These are phyloP conservation scores for Aulostomus chinensis DNA, from an alignment of 2,797 vertebrate species.

Conservation along the genomic window DNA sequence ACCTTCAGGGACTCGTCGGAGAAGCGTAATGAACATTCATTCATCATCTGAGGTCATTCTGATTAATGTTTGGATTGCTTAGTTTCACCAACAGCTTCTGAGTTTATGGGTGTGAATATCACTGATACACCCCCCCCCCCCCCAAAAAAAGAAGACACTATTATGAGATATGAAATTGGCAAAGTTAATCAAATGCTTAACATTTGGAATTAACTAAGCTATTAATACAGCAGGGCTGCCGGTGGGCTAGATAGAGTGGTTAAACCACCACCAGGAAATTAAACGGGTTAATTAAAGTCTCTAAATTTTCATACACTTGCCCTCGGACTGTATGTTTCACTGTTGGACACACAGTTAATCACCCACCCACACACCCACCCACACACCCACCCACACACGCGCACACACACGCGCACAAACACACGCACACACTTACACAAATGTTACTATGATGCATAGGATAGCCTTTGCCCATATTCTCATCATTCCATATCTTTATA, in stretches of 20 bases:
- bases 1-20: slow-evolving; percentile 51
- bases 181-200: slow-evolving; percentile 74
- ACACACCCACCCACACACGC: slow-evolving; percentile 18
- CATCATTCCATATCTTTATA: slow-evolving; percentile 20
- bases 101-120: slow-evolving; percentile 52
- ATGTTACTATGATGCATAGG: slow-evolving; percentile 17
- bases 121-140: slow-evolving; percentile 35
- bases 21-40: slow-evolving; percentile 50
- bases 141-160: slow-evolving; percentile 48
- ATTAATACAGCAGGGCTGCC: slow-evolving; percentile 60
- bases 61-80: slow-evolving; percentile 42
- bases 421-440: slow-evolving; percentile 23
- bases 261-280: slow-evolving; percentile 70
- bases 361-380: slow-evolving; percentile 1
- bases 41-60: slow-evolving; percentile 43
- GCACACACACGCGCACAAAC: slow-evolving; percentile 20
- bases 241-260: slow-evolving; percentile 63
- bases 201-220: slow-evolving; percentile 71
- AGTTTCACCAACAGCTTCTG: slow-evolving; percentile 38
- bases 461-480: slow-evolving; percentile 28
- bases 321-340: slow-evolving; percentile 29
- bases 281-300: slow-evolving; percentile 80
- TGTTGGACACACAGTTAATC: slow-evolving; percentile 29
- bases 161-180: slow-evolving; percentile 70
- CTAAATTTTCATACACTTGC: slow-evolving; percentile 48